phyloP scores from a whole-genome alignment of 2,888 invertebrate genomes.

The Galerucella pusilla region DNA sequence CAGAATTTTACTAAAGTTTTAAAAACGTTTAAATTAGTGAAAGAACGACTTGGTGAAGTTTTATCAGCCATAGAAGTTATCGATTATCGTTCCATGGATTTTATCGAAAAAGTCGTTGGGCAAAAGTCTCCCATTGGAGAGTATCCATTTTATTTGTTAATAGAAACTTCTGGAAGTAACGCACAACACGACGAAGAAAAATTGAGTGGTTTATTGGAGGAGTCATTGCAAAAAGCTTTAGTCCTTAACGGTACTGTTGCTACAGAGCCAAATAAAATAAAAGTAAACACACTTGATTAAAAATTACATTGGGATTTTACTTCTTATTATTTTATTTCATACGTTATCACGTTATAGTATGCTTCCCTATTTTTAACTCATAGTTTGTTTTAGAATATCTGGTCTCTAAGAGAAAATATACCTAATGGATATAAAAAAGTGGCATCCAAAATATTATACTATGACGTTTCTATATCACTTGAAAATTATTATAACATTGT shows the following conservation, averaged over 20 bases:
- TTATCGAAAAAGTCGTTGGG: conserved; percentile 71
- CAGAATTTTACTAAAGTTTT: conserved; percentile 82
- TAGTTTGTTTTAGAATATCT: conserved; percentile 71
- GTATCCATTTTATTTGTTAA: conserved; percentile 84
- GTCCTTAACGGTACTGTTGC: conserved; percentile 87
- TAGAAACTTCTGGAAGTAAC: conserved; percentile 90
- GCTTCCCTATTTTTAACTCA: neutral
- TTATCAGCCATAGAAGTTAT: conserved; percentile 96
- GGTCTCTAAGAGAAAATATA: conserved; percentile 87
- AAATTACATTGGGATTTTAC: too few species aligned
- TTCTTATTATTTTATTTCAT: too few species aligned
- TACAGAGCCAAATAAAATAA: conserved; percentile 80
- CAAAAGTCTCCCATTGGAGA: conserved; percentile 72
- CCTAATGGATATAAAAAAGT: conserved; percentile 74
- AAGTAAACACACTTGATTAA: conserved; percentile 64
- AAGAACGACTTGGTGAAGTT: conserved; percentile 83
- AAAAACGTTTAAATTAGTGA: conserved; percentile 79
- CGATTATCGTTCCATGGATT: conserved; percentile 78
- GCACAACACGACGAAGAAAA: conserved; percentile 87
- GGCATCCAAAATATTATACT: conserved; percentile 92
- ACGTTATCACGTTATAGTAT: too few species aligned
- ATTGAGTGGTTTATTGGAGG: conserved; percentile 79
- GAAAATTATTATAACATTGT: conserved; percentile 85
- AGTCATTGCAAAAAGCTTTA: conserved; percentile 75
- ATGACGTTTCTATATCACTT: conserved; percentile 91